phyloP scores from a whole-genome alignment of 2,113 vertebrate species.

The Dicerorhinus sumatrensis region DNA sequence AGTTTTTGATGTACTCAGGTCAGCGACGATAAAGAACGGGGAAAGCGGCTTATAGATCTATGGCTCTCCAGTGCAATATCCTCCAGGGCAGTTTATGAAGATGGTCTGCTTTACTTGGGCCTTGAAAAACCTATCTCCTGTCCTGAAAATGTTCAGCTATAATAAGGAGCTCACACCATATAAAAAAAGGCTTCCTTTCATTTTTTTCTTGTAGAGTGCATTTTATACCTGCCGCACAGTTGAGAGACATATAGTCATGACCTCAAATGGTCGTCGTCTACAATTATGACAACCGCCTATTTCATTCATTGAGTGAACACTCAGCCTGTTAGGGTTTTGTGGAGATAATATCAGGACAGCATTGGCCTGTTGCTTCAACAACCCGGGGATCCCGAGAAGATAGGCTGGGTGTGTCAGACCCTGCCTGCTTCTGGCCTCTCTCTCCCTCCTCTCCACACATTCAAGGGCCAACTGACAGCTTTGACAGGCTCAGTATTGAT shows the following conservation, averaged over 20 bases:
- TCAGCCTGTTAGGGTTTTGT: not conserved
- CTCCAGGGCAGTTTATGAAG: not conserved
- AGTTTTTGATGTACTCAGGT: not conserved
- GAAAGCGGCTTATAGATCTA: not conserved
- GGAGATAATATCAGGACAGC: accelerated
- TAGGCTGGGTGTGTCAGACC: not conserved
- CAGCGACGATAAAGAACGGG: not conserved
- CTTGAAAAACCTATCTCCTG: too few relatives aligned
- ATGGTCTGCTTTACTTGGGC: not conserved
- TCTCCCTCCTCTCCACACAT: not conserved
- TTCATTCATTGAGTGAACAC: not conserved
- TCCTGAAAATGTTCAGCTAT: not conserved
- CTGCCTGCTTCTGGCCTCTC: not conserved
- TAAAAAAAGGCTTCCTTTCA: not conserved
- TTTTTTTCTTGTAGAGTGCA: not conserved
- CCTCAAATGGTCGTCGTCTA: not conserved
- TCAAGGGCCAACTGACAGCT: not conserved
- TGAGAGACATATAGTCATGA: not conserved
- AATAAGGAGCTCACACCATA: not conserved
- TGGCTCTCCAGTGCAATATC: not conserved
- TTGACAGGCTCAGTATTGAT: not conserved
- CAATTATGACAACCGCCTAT: not conserved
- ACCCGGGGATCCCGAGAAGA: not conserved
- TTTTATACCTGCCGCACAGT: not conserved
- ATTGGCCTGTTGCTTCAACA: not conserved